Percentiles rank a stretch among this genome's conserved stretches.
Evolutionary conservation across 2,888 invertebrate genomes (phyloP).

Genomic region (Acleris laterana): DNA sequence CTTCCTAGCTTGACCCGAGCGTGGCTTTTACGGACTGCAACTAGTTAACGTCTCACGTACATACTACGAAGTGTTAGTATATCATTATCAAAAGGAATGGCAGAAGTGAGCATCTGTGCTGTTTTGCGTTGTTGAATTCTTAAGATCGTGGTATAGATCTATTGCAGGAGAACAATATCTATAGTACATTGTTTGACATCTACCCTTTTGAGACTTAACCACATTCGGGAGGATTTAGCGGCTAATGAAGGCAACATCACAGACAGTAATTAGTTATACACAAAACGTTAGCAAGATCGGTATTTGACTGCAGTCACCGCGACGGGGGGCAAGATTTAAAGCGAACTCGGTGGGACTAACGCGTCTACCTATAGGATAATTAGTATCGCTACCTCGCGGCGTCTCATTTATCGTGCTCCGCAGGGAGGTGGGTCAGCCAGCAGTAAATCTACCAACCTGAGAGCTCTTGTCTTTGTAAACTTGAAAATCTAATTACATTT

Average conservation of each 20-base stretch:
- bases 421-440: constrained; percentile 80
- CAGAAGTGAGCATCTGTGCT: too few species aligned
- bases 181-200: too few species aligned
- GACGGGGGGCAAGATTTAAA: constrained; percentile 75
- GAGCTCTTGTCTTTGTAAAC: constrained; percentile 82
- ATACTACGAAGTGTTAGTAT: not conserved
- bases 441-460: constrained; percentile 83
- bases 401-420: constrained; percentile 80
- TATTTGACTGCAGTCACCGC: constrained; percentile 65
- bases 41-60: constrained; percentile 1
- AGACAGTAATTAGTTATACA: not conserved
- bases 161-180: too few species aligned
- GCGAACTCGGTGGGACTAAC: constrained; percentile 65
- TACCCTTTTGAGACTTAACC: too few species aligned
- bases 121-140: too few species aligned
- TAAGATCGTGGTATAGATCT: too few species aligned
- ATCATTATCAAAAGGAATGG: not conserved
- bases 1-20: constrained; percentile 31
- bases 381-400: constrained; percentile 81
- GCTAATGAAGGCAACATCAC: not conserved
- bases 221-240: too few species aligned
- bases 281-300: not conserved
- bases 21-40: not conserved
- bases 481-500: constrained; percentile 84
- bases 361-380: constrained; percentile 79